phyloP scores from a whole-genome alignment of 2,888 invertebrate species.

The Noctua comes region DNA sequence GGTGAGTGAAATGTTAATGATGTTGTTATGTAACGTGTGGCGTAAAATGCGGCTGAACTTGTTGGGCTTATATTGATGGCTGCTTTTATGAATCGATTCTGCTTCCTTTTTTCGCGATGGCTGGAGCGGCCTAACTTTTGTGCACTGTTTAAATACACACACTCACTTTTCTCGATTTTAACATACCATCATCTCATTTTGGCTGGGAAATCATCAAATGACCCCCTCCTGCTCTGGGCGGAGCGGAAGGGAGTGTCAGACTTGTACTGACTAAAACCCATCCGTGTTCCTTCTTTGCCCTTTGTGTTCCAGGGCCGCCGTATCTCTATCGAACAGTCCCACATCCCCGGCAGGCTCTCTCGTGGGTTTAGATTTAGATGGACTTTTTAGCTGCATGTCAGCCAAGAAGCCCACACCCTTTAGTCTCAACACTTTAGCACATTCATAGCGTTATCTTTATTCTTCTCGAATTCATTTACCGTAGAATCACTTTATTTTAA shows the following conservation, averaged over 20 bases:
- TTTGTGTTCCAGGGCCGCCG: too few species aligned
- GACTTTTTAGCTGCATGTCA: background rate
- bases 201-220: too few species aligned
- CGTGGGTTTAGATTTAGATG: too few species aligned
- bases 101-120: background rate
- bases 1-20: conserved; percentile 77
- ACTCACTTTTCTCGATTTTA: background rate
- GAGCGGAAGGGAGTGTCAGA: too few species aligned
- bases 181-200: background rate
- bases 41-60: background rate
- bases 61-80: background rate
- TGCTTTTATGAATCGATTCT: background rate
- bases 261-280: too few species aligned
- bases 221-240: too few species aligned
- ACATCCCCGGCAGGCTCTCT: too few species aligned
- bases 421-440: background rate
- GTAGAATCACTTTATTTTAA: conserved; percentile 41
- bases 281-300: too few species aligned
- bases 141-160: background rate
- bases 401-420: background rate
- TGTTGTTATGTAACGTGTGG: conserved; percentile 8
- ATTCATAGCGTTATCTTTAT: background rate
- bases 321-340: too few species aligned
- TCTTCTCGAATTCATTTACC: conserved; percentile 6
- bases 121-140: background rate